Evolutionary conservation across 2,113 vertebrate genomes (phyloP).

Genomic region (Cyprinodon variegatus): DNA sequence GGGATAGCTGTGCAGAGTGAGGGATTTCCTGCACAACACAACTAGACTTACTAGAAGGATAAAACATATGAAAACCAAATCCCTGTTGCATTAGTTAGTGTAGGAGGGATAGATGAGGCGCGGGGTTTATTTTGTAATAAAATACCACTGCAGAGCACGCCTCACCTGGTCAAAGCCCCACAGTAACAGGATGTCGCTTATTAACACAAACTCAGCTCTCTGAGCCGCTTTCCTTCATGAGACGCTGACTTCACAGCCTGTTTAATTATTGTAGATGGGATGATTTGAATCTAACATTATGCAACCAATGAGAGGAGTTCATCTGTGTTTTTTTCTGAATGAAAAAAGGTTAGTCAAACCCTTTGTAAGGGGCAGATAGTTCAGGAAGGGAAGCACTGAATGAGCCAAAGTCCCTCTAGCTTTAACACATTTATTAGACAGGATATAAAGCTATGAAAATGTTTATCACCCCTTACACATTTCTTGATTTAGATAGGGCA

Average conservation of each 20-base stretch:
- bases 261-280: background rate
- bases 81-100: background rate
- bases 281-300: background rate
- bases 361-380: too few species aligned
- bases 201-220: background rate
- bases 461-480: too few species aligned
- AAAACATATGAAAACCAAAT: background rate
- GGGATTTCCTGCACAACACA: background rate
- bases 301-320: background rate
- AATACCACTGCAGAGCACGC: slow-evolving; percentile 1
- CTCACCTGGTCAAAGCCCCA: slow-evolving; percentile 27
- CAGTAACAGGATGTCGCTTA: slow-evolving; percentile 25
- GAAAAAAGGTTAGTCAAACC: background rate
- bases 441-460: too few species aligned
- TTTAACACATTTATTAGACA: too few species aligned
- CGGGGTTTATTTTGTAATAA: background rate
- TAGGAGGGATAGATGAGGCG: background rate
- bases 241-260: background rate
- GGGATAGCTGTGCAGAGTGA: too few species aligned
- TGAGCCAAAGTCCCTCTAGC: too few species aligned
- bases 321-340: background rate
- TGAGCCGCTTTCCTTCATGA: background rate
- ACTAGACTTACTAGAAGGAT: background rate
- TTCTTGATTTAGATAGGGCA: too few species aligned
- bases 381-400: too few species aligned